Conservation (phyloP, 2,113 vertebrate species). For the Antennarius striatus region DNA sequence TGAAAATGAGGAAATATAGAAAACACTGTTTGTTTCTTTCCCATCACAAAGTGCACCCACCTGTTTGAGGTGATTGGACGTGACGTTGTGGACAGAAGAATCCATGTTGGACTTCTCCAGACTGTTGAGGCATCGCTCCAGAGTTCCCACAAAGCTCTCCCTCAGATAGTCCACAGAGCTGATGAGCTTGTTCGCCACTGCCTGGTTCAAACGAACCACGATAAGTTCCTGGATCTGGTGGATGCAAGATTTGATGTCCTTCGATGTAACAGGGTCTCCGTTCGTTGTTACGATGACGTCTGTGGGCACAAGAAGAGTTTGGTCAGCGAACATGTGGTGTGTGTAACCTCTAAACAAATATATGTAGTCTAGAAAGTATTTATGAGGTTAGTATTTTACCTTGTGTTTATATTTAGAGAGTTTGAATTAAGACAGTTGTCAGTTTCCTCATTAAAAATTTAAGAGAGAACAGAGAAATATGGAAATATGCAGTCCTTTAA, state of each 20-base stretch:
- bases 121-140: conserved; percentile 94
- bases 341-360: neutral
- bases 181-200: conserved; percentile 94
- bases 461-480: too few relatives aligned
- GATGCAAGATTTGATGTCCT: conserved; percentile 94
- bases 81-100: conserved; percentile 81
- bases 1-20: conserved; percentile 37
- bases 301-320: conserved; percentile 53
- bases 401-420: too few relatives aligned
- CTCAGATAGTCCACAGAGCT: conserved; percentile 95
- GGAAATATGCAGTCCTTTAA: too few relatives aligned
- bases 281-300: conserved; percentile 91
- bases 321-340: neutral
- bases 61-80: conserved; percentile 98
- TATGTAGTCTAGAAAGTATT: neutral
- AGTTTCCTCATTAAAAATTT: too few relatives aligned
- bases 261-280: conserved; percentile 90
- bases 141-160: conserved; percentile 96
- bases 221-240: conserved; percentile 97
- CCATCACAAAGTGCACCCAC: conserved; percentile 59
- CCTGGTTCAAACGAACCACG: conserved; percentile 91
- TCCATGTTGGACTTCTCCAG: conserved; percentile 89
- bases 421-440: too few relatives aligned
- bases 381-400: too few relatives aligned
- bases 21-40: neutral